A percentile compares a stretch with the other conserved stretches of the same genome.
phyloP scores from a whole-genome alignment of 2,888 invertebrate genomes.

The Calephelis perditalis region DNA sequence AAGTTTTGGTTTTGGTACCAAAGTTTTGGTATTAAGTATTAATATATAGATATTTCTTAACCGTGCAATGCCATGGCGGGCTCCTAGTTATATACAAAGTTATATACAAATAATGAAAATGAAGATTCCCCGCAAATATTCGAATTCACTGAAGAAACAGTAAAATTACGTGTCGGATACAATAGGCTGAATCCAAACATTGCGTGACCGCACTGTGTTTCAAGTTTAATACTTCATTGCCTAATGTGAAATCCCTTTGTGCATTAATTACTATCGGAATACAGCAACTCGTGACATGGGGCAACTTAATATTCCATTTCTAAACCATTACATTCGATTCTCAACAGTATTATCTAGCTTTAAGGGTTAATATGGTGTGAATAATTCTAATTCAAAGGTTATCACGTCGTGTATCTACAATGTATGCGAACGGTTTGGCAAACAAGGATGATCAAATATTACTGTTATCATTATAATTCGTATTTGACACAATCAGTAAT shows the following conservation, averaged over 20 bases:
- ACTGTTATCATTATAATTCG: slow-evolving; percentile 20
- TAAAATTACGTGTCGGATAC: slow-evolving; percentile 6
- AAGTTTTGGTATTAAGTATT: no score
- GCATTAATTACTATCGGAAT: slow-evolving; percentile 35
- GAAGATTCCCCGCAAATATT: no score
- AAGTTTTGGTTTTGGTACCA: no score
- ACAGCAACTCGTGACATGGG: slow-evolving; percentile 13
- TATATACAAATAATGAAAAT: no score
- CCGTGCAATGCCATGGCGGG: no score
- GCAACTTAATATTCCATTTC: slow-evolving; percentile 14
- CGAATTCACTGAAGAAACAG: background rate
- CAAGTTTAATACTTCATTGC: slow-evolving; percentile 30
- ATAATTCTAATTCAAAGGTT: slow-evolving; percentile 4
- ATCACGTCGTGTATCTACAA: slow-evolving; percentile 3
- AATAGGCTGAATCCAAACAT: slow-evolving; percentile 15
- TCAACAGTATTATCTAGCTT: slow-evolving; percentile 11
- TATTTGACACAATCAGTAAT: slow-evolving; percentile 12
- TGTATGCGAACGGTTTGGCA: slow-evolving; percentile 15
- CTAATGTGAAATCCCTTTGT: slow-evolving; percentile 36
- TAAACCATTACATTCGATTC: slow-evolving; percentile 14
- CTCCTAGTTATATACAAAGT: no score
- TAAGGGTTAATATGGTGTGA: slow-evolving; percentile 9
- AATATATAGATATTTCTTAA: no score
- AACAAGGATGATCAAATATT: slow-evolving; percentile 23
- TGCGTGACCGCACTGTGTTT: slow-evolving; percentile 16